Evolutionary conservation across 2,797 vertebrate species (phyloP), one percentile per base, ranked within the genome.

Genomic region (Thalassophryne amazonica): DNA sequence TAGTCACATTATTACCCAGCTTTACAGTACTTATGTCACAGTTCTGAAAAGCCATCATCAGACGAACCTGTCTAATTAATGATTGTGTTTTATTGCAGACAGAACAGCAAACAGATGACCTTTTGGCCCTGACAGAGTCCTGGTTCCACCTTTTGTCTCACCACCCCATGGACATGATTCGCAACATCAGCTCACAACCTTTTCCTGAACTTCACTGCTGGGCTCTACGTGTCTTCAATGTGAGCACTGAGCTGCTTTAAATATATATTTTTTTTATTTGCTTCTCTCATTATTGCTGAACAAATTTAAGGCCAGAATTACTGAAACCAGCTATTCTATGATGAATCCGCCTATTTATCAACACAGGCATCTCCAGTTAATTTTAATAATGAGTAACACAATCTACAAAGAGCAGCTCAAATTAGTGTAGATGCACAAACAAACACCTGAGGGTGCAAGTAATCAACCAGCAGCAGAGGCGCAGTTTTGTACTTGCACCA

Each of bases 51-150:
- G 11, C 1, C 14, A 3, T n/a, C n/a, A 32, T 7, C n/a, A 33
- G 3, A 14, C 32, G 5, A 17, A 21, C 35, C 4, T 2, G 3
- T 39, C 34, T 7, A 7, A 43, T 5, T 29, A 7, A 36, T 2
- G n/a, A 1, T 33, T 1, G n/a, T 61, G 23, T 35, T 48, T 42
- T 7, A 16, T 40, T 31, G 8, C 49, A 98, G 96, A 83, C 86
- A 16, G 96, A 98, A 53, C 88, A 97, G 50, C 95, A 99, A 81
- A 98, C 93, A 0, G 97, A 98, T 18, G 96, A 98, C 67, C 92
- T 98, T 6, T 47, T 98, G 48, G 89, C 92, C 15, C 87, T 98
- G 90, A 90, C 92, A 0, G 93, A 98, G 66, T 93, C 91, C 1
- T 99, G 97, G 96, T 97, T 98, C 82, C 60, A 65, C 0, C 86